A percentile compares a stretch with the other conserved stretches of the same genome.
Evolutionary conservation across 1,140 invertebrate species (phyloP).

Genomic region (Pristionchus pacificus): DNA sequence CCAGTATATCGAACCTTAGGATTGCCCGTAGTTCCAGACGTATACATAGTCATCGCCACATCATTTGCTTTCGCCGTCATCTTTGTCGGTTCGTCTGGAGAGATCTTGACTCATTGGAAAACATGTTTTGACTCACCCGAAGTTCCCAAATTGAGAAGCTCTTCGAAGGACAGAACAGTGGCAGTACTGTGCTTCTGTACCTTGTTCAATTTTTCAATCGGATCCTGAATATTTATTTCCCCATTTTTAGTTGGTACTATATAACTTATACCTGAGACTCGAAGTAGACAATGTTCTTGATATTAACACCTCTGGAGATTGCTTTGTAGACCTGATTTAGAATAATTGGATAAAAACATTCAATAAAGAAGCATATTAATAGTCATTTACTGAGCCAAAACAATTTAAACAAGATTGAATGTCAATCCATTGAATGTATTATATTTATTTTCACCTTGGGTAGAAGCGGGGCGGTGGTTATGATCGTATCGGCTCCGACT

Average conservation of each 20-base stretch:
- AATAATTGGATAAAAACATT: no score
- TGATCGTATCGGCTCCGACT: constrained; percentile 73
- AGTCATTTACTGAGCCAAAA: no score
- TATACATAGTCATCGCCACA: constrained; percentile 91
- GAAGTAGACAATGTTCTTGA: constrained; percentile 51
- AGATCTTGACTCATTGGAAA: constrained; percentile 83
- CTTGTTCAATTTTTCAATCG: constrained; percentile 14
- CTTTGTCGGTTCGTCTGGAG: constrained; percentile 11
- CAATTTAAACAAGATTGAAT: no score
- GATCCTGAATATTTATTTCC: constrained; percentile 42
- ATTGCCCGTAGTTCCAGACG: constrained; percentile 84
- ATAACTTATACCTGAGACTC: no score
- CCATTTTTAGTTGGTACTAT: no score
- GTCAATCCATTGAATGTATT: no score
- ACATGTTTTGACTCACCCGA: constrained; percentile 60
- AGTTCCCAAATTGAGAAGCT: constrained; percentile 73
- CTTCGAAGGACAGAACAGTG: constrained; percentile 57
- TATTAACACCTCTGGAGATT: constrained; percentile 22
- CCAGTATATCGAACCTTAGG: no score
- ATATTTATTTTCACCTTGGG: constrained; percentile 42
- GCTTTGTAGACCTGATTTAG: constrained; percentile 25
- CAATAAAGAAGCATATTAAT: no score
- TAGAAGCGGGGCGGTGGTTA: constrained; percentile 51
- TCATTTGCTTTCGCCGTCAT: constrained; percentile 65
- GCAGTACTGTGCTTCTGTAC: constrained; percentile 51